A percentile compares a stretch with the other conserved stretches of the same genome.
These are phyloP conservation scores for Ammodytes marinus DNA, from an alignment of 2,113 vertebrate genomes.

Conservation along the genomic window DNA sequence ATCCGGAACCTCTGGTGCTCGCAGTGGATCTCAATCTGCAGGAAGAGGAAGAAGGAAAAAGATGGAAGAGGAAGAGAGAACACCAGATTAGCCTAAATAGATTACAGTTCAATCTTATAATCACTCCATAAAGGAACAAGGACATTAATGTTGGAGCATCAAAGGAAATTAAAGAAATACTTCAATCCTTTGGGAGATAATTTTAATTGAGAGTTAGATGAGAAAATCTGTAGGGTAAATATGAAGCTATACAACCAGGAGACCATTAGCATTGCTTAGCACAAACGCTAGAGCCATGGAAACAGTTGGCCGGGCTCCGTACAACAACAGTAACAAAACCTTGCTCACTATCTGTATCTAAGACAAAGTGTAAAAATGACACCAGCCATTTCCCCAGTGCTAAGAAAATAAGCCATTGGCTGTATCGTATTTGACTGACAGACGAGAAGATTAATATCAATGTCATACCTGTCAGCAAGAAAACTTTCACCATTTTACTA, in stretches of 20 bases:
- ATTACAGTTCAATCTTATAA: neutral
- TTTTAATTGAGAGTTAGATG: neutral
- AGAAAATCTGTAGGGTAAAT: neutral
- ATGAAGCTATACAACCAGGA: neutral
- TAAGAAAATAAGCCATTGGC: no score
- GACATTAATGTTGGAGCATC: neutral
- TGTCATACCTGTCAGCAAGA: no score
- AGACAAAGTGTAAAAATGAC: no score
- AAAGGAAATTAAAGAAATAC: neutral
- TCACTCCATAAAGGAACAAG: neutral
- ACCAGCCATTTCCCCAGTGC: no score
- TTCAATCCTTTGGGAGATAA: neutral
- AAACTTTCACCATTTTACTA: no score
- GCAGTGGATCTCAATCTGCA: conserved; percentile 97
- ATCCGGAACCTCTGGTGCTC: conserved; percentile 98
- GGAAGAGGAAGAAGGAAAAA: neutral
- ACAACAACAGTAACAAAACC: no score
- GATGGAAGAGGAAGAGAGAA: neutral
- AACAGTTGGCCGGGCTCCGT: no score
- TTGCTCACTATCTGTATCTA: no score
- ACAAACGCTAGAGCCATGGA: neutral
- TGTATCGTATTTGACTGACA: no score
- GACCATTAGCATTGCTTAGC: neutral
- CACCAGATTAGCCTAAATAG: neutral
- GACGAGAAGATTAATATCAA: no score